These are phyloP conservation scores for Rhingia rostrata DNA, from an alignment of 2,888 invertebrate genomes.

Conservation along the genomic window DNA sequence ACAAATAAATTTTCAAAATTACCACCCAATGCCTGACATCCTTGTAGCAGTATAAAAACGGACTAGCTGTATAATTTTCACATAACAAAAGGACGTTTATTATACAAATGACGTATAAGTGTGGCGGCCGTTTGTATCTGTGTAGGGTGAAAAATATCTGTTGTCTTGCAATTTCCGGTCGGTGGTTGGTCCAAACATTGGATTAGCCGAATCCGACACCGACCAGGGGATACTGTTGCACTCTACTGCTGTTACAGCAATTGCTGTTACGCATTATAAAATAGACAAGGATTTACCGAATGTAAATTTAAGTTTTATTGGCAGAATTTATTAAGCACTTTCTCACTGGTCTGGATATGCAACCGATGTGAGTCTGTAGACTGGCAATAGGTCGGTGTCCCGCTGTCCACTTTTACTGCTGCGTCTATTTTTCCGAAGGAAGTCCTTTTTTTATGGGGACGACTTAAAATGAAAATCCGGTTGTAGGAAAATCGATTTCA, in stretches of 20 bases:
- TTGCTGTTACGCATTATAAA: conserved; percentile 30
- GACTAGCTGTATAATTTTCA: conserved; percentile 68
- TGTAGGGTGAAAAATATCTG: background rate
- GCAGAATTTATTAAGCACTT: conserved; percentile 65
- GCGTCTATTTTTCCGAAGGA: background rate
- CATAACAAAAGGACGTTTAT: conserved; percentile 64
- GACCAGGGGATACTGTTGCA: conserved; percentile 32
- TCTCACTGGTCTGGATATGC: conserved; percentile 23
- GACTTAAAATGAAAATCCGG: conserved; percentile 7
- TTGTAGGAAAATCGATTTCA: conserved; percentile 43
- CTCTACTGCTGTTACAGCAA: conserved; percentile 50
- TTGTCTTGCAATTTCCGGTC: conserved; percentile 9
- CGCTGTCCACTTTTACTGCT: conserved; percentile 29
- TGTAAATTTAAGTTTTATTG: conserved; percentile 72
- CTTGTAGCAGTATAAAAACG: conserved; percentile 38
- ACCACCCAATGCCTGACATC: conserved; percentile 45
- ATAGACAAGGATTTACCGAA: conserved; percentile 48
- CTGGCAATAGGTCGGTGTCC: conserved; percentile 27
- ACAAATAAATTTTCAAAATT: conserved; percentile 71
- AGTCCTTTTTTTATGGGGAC: conserved; percentile 14
- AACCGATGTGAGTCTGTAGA: conserved; percentile 8
- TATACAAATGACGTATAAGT: conserved; percentile 38
- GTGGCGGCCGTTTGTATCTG: background rate
- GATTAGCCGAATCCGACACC: conserved; percentile 34
- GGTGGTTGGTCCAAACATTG: conserved; percentile 51